These are phyloP conservation scores for Heliconius melpomene DNA, from an alignment of 1,140 invertebrate species.

Conservation along the genomic window DNA sequence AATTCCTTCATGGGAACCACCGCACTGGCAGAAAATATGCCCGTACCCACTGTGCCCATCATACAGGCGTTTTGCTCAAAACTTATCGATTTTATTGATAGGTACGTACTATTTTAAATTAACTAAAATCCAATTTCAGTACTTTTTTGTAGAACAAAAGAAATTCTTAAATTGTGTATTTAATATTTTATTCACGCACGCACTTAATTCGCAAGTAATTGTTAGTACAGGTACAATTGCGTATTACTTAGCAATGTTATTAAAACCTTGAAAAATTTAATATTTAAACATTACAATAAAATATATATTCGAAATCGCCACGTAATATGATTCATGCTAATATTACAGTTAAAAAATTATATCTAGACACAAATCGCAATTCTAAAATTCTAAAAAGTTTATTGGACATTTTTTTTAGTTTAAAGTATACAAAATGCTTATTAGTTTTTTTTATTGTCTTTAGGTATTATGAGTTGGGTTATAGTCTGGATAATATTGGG, in stretches of 20 bases:
- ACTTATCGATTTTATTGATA: slow-evolving; percentile 85
- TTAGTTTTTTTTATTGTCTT: slow-evolving; percentile 17
- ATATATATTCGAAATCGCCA: not conserved
- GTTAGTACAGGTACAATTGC: not conserved
- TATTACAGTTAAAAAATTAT: not conserved
- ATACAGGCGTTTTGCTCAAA: slow-evolving; percentile 88
- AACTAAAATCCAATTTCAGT: not conserved
- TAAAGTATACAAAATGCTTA: not conserved
- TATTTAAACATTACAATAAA: not conserved
- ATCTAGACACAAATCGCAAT: not conserved
- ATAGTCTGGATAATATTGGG: slow-evolving; percentile 88
- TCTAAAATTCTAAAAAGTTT: not conserved
- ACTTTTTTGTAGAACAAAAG: too few relatives aligned
- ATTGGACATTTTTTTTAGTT: not conserved
- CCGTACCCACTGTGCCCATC: slow-evolving; percentile 91
- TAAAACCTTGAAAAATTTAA: too few relatives aligned
- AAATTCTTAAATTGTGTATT: too few relatives aligned
- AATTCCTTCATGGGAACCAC: slow-evolving; percentile 88
- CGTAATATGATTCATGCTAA: not conserved
- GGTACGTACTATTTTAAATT: slow-evolving; percentile 53
- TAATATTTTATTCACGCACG: too few relatives aligned
- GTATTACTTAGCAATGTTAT: too few relatives aligned
- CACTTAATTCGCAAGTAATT: too few relatives aligned
- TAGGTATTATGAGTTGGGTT: slow-evolving; percentile 88
- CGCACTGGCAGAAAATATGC: slow-evolving; percentile 87